Conservation (phyloP, 2,797 vertebrate genomes). For the Cynodonichthys magdalenae region DNA sequence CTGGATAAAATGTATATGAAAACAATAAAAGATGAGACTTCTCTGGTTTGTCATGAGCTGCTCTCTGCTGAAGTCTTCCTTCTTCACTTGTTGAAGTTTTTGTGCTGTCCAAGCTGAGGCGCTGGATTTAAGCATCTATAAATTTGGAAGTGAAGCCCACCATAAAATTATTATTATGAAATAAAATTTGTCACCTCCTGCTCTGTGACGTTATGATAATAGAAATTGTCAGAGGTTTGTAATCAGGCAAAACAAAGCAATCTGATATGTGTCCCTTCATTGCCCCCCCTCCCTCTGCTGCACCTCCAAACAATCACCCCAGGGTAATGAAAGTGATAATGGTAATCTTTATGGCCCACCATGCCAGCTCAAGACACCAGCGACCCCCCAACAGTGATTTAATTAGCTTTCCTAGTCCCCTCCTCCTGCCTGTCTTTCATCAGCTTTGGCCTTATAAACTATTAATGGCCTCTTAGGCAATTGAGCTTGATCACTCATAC, state of each 20-base stretch:
- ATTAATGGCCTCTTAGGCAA: constrained; percentile 75
- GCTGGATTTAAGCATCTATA: constrained; percentile 13
- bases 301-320: constrained; percentile 67
- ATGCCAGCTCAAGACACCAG: constrained; percentile 65
- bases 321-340: constrained; percentile 79
- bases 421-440: constrained; percentile 69
- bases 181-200: constrained; percentile 50
- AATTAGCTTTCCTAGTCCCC: constrained; percentile 68
- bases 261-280: constrained; percentile 48
- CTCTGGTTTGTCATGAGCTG: background rate
- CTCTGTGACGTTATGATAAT: constrained; percentile 61
- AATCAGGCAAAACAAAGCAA: constrained; percentile 54
- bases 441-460: constrained; percentile 69
- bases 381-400: constrained; percentile 73
- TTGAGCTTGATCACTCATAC: constrained; percentile 74
- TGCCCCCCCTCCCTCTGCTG: background rate
- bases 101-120: background rate
- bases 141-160: constrained; percentile 17
- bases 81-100: no score
- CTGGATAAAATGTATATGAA: constrained; percentile 29
- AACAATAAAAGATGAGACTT: constrained; percentile 19
- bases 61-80: background rate
- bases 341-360: constrained; percentile 78
- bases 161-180: constrained; percentile 41
- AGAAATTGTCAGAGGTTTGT: constrained; percentile 63